phyloP scores from a whole-genome alignment of 1,140 invertebrate genomes.

The Chrysoperla carnea region DNA sequence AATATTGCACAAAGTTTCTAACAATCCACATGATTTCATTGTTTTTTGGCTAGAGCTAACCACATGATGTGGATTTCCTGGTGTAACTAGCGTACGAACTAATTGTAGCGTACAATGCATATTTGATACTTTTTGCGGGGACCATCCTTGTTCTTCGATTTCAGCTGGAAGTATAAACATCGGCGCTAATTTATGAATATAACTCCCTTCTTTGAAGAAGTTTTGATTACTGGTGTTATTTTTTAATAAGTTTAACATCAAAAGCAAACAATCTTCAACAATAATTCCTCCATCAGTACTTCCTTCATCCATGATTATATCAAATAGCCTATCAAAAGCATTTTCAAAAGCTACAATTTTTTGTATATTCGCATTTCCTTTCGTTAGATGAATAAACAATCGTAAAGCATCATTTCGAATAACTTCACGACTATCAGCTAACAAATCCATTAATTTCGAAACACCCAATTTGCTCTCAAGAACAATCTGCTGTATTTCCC shows the following conservation, averaged over 20 bases:
- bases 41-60: conserved; percentile 70
- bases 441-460: conserved; percentile 90
- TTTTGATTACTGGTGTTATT: conserved; percentile 97
- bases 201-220: conserved; percentile 94
- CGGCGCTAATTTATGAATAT: conserved; percentile 73
- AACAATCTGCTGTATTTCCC: conserved; percentile 90
- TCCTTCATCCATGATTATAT: conserved; percentile 85
- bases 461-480: conserved; percentile 93
- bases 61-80: conserved; percentile 64
- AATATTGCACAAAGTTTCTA: conserved; percentile 72
- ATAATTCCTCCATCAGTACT: conserved; percentile 91
- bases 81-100: conserved; percentile 76
- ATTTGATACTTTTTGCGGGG: conserved; percentile 87
- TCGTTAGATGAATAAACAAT: conserved; percentile 84
- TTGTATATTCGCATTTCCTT: conserved; percentile 94
- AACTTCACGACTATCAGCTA: conserved; percentile 86
- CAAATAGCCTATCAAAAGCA: conserved; percentile 89
- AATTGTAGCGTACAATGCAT: conserved; percentile 83
- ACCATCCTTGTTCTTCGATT: conserved; percentile 65
- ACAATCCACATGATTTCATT: conserved; percentile 66
- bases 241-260: conserved; percentile 85
- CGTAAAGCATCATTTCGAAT: conserved; percentile 91
- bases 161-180: conserved; percentile 69
- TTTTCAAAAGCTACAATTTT: conserved; percentile 99
- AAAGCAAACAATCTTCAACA: conserved; percentile 92